A percentile compares a stretch with the other conserved stretches of the same genome.
These are phyloP conservation scores for Lamellibrachia luymesi DNA, from an alignment of 1,140 invertebrate genomes.

Conservation along the genomic window DNA sequence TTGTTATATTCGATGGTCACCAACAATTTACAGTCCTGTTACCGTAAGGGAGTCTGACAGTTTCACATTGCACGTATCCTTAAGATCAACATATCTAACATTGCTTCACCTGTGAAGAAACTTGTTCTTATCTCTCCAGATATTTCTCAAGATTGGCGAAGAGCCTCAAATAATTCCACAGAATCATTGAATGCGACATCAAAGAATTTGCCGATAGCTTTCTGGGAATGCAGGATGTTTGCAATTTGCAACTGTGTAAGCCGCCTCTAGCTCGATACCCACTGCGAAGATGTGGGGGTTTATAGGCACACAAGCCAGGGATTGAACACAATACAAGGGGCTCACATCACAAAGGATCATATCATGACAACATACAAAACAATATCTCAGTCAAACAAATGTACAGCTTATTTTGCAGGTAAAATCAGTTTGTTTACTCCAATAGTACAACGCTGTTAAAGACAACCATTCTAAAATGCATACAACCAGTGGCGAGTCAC, in stretches of 20 bases:
- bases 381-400: background rate
- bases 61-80: no score
- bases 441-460: background rate
- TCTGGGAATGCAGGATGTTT: no score
- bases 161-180: background rate
- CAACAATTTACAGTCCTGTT: no score
- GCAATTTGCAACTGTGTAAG: no score
- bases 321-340: background rate
- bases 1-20: no score
- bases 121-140: background rate
- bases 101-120: background rate
- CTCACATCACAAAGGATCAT: background rate
- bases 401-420: background rate
- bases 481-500: background rate
- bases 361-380: background rate
- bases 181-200: no score
- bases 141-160: background rate
- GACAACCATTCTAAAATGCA: background rate
- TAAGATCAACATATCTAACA: background rate
- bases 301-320: background rate
- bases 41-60: no score
- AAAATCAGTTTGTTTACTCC: no score
- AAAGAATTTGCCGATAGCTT: background rate
- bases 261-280: background rate
- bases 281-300: background rate